Base-by-base conservation (phyloP, 2,113 vertebrate genomes). In the Speoplatyrhinus poulsoni region DNA sequence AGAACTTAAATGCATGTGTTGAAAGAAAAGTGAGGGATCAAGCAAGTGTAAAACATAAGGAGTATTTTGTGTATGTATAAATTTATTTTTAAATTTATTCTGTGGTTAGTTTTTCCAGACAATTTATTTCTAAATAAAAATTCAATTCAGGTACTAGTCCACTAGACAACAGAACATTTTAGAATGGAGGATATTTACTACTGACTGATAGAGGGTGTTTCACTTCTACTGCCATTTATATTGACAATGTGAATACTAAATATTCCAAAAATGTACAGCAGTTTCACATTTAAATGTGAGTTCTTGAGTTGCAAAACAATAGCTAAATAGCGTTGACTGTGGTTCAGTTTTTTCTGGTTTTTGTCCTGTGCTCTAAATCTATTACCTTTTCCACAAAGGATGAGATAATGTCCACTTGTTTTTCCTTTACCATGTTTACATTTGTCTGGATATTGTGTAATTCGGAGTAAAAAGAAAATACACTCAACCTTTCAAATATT, bases 401-500 rank as follows among this genome's bases (percentile, higher is more conserved):
- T 26, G 26, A 26, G 26, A 26, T 26, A 26, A 26, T 9, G 17
- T 55, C 17, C 49, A 50, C 2, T 11, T 11, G 49, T 50, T 50
- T 15, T 50, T 9, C 54, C 54, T 10, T 26, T 26, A 55, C 17
- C 9, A 55, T 17, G 54, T 55, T 50, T 50, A 11, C n/a, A 55
- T 16, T 55, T 52, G 3, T 15, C 11, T 41, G 15, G 13, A 36
- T 9, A 47, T 17, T 7, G 49, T 26, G 15, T 49, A 3, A 50
- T 15, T 6, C 17, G 12, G 3, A 53, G 57, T 13, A 3, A 32
- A 67, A 61, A 41, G 13, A 60, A 64, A 53, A 50, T 8, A 17
- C 60, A 62, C 41, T 26, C 15, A 62, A n/a, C 41, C 19, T 60
- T 90, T 95, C 91, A 95, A 96, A 96, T 93, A 92, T 90, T 92